A percentile compares a stretch with the other conserved stretches of the same genome.
Evolutionary conservation across 2,113 vertebrate species (phyloP).

Genomic region (Erinaceus europaeus): DNA sequence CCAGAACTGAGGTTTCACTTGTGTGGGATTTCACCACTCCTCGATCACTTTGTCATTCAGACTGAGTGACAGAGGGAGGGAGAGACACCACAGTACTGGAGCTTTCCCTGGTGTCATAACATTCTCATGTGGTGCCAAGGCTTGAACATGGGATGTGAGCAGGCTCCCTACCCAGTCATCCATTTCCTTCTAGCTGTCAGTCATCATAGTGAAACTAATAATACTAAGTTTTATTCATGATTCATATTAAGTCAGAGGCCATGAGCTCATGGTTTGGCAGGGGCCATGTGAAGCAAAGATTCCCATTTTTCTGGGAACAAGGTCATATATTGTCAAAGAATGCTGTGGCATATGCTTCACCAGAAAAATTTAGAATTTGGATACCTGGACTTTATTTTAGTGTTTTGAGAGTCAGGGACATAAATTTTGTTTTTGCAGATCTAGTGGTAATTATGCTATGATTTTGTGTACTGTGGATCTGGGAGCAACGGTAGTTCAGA

Average conservation of each 20-base stretch:
- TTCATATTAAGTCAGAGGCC: neutral
- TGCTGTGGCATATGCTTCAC: fast-evolving
- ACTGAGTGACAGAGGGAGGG: no score
- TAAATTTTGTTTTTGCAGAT: neutral
- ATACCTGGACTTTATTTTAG: neutral
- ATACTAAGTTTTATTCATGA: neutral
- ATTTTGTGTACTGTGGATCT: neutral
- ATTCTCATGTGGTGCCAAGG: no score
- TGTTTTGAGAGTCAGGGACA: neutral
- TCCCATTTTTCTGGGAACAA: neutral
- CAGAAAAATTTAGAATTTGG: neutral
- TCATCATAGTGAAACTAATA: neutral
- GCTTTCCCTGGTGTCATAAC: no score
- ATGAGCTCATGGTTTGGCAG: neutral
- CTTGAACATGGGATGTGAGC: no score
- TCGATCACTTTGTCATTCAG: no score
- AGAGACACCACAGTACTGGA: no score
- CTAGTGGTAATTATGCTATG: neutral
- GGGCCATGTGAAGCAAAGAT: neutral
- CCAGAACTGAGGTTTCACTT: no score
- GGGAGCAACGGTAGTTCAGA: neutral
- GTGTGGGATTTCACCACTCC: no score
- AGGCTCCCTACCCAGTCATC: no score
- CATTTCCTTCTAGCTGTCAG: neutral
- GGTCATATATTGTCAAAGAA: neutral